These are phyloP conservation scores for Drosophila parabipectinata DNA, from an alignment of 1,140 invertebrate species.

Conservation along the genomic window DNA sequence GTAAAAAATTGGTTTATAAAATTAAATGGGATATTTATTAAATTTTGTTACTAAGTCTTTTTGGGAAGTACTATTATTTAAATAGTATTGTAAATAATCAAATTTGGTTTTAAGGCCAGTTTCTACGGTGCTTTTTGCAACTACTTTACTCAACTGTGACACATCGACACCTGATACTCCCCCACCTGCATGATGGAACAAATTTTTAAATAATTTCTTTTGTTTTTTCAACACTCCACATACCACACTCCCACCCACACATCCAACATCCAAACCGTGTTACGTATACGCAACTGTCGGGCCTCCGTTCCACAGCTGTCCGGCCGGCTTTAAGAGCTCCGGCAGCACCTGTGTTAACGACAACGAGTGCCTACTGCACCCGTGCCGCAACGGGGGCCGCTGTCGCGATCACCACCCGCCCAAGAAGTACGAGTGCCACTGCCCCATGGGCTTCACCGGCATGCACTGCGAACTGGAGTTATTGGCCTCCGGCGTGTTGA, in stretches of 20 bases:
- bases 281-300: constrained; percentile 30
- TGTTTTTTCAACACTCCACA: constrained; percentile 54
- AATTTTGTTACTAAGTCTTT: background rate
- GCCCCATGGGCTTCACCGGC: constrained; percentile 90
- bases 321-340: constrained; percentile 87
- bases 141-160: constrained; percentile 12
- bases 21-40: background rate
- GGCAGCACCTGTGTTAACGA: constrained; percentile 89
- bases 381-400: constrained; percentile 90
- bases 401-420: constrained; percentile 89
- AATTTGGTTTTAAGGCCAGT: background rate
- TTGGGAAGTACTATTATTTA: too few relatives aligned
- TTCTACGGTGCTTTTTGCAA: constrained; percentile 11
- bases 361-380: constrained; percentile 89
- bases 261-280: constrained; percentile 27
- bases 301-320: constrained; percentile 86
- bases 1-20: background rate
- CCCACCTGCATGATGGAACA: constrained; percentile 57
- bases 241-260: constrained; percentile 14
- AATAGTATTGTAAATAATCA: too few relatives aligned
- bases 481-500: constrained; percentile 90
- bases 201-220: constrained; percentile 75
- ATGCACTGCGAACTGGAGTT: constrained; percentile 91
- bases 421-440: constrained; percentile 90
- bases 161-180: constrained; percentile 11